Conservation (phyloP, 1,140 invertebrate genomes). For the Zaprionus ornatus region DNA sequence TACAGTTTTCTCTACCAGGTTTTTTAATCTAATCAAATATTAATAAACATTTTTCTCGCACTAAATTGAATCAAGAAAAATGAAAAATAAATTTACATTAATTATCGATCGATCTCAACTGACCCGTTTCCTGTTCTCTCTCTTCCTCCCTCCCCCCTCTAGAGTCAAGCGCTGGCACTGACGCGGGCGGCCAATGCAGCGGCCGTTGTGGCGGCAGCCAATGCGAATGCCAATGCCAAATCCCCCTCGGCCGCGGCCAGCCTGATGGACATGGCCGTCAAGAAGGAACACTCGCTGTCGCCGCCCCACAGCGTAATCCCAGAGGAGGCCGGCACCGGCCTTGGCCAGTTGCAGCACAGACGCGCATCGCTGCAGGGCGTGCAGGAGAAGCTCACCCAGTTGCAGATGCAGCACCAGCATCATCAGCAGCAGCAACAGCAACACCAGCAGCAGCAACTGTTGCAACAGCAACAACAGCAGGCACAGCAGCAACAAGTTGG, state of each 20-base stretch:
- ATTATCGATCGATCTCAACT: constrained; percentile 5
- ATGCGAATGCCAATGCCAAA: constrained; percentile 60
- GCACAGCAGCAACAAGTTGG: constrained; percentile 43
- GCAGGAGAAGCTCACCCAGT: constrained; percentile 76
- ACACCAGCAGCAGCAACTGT: constrained; percentile 48
- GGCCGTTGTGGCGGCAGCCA: constrained; percentile 68
- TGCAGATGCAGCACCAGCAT: constrained; percentile 80
- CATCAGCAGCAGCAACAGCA: constrained; percentile 73
- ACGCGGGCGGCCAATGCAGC: constrained; percentile 77
- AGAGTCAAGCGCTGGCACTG: constrained; percentile 82
- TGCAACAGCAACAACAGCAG: constrained; percentile 51
- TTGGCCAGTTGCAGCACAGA: constrained; percentile 61
- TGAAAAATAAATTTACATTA: background rate
- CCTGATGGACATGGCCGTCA: constrained; percentile 71
- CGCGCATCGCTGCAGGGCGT: constrained; percentile 75
- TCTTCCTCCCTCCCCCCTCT: constrained; percentile 14
- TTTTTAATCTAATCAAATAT: constrained; percentile 1
- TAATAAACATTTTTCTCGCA: background rate
- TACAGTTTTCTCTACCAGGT: background rate
- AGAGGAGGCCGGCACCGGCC: constrained; percentile 31
- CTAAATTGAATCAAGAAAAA: constrained; percentile 6
- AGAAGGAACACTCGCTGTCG: constrained; percentile 79
- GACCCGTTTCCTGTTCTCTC: constrained; percentile 6
- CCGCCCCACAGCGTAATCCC: constrained; percentile 53
- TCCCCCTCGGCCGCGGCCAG: constrained; percentile 60